Evolutionary conservation across 2,113 vertebrate genomes (phyloP), one percentile per base, ranked within the genome.

Genomic region (Pluvianellus socialis): DNA sequence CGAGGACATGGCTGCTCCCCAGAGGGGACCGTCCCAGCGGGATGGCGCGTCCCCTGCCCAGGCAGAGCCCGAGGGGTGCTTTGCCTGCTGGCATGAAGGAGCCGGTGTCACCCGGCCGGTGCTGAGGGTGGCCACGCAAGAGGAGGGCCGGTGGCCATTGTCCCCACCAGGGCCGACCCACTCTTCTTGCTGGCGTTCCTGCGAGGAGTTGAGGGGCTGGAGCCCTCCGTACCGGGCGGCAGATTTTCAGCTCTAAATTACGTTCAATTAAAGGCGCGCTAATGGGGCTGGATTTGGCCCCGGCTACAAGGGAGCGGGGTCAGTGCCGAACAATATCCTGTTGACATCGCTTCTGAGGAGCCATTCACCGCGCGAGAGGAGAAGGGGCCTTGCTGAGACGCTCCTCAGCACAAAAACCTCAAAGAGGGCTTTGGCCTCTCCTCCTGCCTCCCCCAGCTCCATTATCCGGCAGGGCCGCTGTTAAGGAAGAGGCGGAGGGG

Each of bases 181-280:
- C 47, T 52, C 68, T 61, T 92, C 49, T 23, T 50, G 49, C 49
- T 50, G 49, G 49, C 23, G 22, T 23, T 50, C 23, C 49, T 50
- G 97, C 96, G 2, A 6, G 14, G 62, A 30, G 35, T 79, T n/a
- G 73, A 82, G 96, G 97, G 96, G 94, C 96, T 91, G 95, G 70
- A 97, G 95, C 96, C 95, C n/a, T 97, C 95, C 86, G 24, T 97
- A 24, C 10, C 7, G 3, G 61, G 95, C 88, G 93, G 94, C 59
- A 84, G 94, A 92, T 98, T 98, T 45, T 95, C 97, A 98, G 98
- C 97, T 97, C 97, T 95, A 97, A 96, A 97, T 98, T 98, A 98
- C 66, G 65, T 97, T 98, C 98, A 98, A 97, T 99, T 98, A 99
- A 99, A 95, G 82, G 81, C 98, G 96, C 71, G 27, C 96, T 98